Conservation (phyloP, 2,888 invertebrate genomes). For the Eretmocerus hayati region DNA sequence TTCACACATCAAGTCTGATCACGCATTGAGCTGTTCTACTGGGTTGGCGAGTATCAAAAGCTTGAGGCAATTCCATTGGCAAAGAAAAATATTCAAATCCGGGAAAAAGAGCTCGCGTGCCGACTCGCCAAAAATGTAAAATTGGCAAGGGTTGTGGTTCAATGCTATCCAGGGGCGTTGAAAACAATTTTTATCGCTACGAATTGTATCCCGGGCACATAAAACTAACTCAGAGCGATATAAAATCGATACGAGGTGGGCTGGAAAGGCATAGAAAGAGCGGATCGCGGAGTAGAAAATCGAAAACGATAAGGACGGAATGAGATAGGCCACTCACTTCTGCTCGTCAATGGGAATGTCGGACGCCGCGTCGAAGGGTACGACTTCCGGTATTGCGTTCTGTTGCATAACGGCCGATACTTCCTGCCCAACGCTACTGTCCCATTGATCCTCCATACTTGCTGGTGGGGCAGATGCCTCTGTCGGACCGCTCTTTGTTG, state of each 20-base stretch:
- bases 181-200: neutral
- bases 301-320: conserved; percentile 6
- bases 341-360: conserved; percentile 82
- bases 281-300: conserved; percentile 4
- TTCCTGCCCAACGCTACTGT: conserved; percentile 58
- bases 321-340: conserved; percentile 56
- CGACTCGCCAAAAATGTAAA: no score
- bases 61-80: no score
- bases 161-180: no score
- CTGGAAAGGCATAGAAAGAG: conserved; percentile 2
- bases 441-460: conserved; percentile 56
- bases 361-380: conserved; percentile 81
- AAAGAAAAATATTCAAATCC: no score
- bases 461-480: conserved; percentile 18
- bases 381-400: conserved; percentile 56
- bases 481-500: neutral
- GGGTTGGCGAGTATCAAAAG: no score
- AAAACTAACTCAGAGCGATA: no score
- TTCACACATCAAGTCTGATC: no score
- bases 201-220: no score
- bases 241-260: no score
- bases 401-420: conserved; percentile 55
- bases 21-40: no score
- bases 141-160: no score
- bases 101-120: no score